phyloP scores from a whole-genome alignment of 2,888 invertebrate species.

The Cheilosia vulpina region DNA sequence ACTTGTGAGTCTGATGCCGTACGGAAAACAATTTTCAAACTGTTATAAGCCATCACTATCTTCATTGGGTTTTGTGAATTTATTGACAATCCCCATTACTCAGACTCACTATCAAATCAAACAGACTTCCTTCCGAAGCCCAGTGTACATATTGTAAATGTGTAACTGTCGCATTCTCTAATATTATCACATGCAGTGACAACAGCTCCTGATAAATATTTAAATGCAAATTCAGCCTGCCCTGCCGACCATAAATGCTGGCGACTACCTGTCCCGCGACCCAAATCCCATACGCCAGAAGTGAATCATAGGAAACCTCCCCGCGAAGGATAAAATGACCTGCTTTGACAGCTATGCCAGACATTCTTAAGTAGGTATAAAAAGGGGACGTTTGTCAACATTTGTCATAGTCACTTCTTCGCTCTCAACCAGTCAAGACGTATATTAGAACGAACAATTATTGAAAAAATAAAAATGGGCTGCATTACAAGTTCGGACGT shows the following conservation, averaged over 20 bases:
- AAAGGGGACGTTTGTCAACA: conserved; percentile 15
- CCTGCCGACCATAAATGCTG: not conserved
- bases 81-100: not conserved
- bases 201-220: not conserved
- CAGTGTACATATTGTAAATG: not conserved
- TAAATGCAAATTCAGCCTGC: conserved; percentile 14
- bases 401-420: conserved; percentile 40
- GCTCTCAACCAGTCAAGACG: conserved; percentile 41
- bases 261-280: conserved; percentile 14
- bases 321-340: conserved; percentile 42
- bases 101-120: conserved; percentile 8
- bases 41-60: not conserved
- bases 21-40: not conserved
- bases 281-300: not conserved
- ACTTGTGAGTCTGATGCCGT: no score
- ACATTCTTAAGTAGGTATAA: conserved; percentile 30
- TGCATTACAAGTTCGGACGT: conserved; percentile 46
- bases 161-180: not conserved
- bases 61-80: not conserved
- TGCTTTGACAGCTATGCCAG: conserved; percentile 11
- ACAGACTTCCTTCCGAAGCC: not conserved
- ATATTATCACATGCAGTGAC: not conserved
- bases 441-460: not conserved
- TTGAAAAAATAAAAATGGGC: conserved; percentile 34
- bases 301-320: conserved; percentile 56